Percentiles rank a stretch among this genome's conserved stretches.
Conservation (phyloP, 2,113 vertebrate species). For the Caloenas nicobarica region DNA sequence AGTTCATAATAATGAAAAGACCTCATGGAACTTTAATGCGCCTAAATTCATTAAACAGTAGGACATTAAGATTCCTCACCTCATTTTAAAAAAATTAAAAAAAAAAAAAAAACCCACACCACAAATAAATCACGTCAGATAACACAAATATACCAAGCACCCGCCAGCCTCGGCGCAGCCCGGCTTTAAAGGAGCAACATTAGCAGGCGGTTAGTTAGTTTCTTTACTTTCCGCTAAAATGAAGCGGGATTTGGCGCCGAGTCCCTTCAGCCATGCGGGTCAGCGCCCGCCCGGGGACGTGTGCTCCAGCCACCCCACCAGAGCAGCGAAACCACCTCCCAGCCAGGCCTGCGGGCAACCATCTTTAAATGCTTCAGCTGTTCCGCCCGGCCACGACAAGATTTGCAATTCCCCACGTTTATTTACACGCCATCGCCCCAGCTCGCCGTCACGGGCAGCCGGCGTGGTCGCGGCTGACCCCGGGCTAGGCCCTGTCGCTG, state of each 20-base stretch:
- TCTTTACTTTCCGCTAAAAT: conserved; percentile 75
- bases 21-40: conserved; percentile 78
- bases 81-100: conserved; percentile 40
- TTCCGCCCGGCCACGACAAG: conserved; percentile 83
- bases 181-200: conserved; percentile 64
- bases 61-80: conserved; percentile 65
- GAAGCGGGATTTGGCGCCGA: conserved; percentile 76
- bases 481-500: conserved; percentile 89
- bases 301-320: conserved; percentile 72
- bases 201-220: conserved; percentile 59
- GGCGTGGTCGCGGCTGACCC: conserved; percentile 86
- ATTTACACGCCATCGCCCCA: conserved; percentile 96
- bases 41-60: conserved; percentile 72
- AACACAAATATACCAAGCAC: conserved; percentile 61
- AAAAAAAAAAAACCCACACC: neutral
- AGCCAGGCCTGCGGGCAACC: conserved; percentile 89
- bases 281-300: conserved; percentile 64
- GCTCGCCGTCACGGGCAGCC: conserved; percentile 86
- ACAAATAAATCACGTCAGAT: conserved; percentile 73
- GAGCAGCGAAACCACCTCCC: conserved; percentile 76
- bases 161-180: neutral
- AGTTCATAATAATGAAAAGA: conserved; percentile 78
- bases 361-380: conserved; percentile 92
- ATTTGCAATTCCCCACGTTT: conserved; percentile 90
- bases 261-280: conserved; percentile 80